phyloP scores from a whole-genome alignment of 2,888 invertebrate genomes.

The Melieria crassipennis region DNA sequence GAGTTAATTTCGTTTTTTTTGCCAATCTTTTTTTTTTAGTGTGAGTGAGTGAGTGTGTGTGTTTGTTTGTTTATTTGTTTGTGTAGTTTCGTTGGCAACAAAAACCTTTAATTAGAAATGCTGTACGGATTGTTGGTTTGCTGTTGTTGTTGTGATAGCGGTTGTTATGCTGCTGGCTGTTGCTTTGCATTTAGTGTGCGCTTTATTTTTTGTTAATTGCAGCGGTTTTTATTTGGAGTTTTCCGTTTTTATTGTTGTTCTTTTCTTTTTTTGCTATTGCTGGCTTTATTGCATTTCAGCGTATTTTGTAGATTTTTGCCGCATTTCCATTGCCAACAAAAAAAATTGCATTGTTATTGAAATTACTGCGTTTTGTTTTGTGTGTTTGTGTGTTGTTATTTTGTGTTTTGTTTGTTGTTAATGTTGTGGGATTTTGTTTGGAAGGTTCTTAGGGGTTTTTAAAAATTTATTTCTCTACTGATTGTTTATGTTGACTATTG shows the following conservation, averaged over 20 bases:
- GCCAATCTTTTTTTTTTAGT: background rate
- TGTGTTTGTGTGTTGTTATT: slow-evolving; percentile 14
- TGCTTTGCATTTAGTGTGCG: background rate
- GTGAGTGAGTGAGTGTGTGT: background rate
- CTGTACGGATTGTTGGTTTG: background rate
- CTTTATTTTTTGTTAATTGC: background rate
- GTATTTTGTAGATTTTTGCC: no score
- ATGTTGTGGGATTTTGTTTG: slow-evolving; percentile 13
- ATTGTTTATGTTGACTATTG: no score
- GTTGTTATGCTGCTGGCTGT: background rate
- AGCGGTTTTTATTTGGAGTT: slow-evolving; percentile 1
- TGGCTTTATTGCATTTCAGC: background rate
- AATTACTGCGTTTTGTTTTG: background rate
- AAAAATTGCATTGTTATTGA: no score
- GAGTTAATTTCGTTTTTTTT: slow-evolving; percentile 1
- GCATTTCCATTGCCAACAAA: no score
- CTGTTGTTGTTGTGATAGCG: background rate
- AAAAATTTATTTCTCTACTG: no score
- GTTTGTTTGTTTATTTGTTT: background rate
- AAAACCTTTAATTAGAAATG: slow-evolving; percentile 29
- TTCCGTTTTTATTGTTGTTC: slow-evolving; percentile 1
- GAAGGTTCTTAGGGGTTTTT: no score
- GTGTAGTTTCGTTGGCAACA: background rate
- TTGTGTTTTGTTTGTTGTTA: background rate
- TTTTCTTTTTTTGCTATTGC: background rate